Evolutionary conservation across 1,140 invertebrate species (phyloP).

Genomic region (Oedothorax gibbosus): DNA sequence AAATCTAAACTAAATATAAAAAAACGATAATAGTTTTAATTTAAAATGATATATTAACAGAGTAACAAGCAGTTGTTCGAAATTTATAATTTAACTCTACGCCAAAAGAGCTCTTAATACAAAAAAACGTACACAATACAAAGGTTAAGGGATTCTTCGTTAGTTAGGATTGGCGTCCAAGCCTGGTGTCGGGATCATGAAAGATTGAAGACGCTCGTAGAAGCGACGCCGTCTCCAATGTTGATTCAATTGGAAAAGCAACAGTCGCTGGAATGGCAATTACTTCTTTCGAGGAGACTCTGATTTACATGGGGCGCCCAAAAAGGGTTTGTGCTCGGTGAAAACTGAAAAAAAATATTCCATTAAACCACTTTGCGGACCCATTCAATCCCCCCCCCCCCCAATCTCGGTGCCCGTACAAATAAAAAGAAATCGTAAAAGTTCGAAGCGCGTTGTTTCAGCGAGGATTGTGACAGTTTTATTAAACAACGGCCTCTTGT

Average conservation of each 20-base stretch:
- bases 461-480: background rate
- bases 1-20: no score
- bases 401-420: no score
- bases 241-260: constrained; percentile 60
- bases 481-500: constrained; percentile 14
- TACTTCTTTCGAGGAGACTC: constrained; percentile 54
- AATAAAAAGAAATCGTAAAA: constrained; percentile 31
- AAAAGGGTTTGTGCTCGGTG: constrained; percentile 9
- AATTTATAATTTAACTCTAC: no score
- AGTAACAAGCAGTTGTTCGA: no score
- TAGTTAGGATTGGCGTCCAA: no score
- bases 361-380: constrained; percentile 45
- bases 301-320: constrained; percentile 54
- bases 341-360: constrained; percentile 24
- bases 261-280: constrained; percentile 56
- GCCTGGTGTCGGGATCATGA: constrained; percentile 52
- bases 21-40: no score
- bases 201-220: constrained; percentile 61
- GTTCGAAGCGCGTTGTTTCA: background rate
- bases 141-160: no score
- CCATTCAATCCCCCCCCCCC: background rate
- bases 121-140: no score
- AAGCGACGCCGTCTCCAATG: constrained; percentile 17
- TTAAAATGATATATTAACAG: no score
- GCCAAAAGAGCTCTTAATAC: no score